Conservation (phyloP, 2,113 vertebrate genomes). For the Silurus asotus region DNA sequence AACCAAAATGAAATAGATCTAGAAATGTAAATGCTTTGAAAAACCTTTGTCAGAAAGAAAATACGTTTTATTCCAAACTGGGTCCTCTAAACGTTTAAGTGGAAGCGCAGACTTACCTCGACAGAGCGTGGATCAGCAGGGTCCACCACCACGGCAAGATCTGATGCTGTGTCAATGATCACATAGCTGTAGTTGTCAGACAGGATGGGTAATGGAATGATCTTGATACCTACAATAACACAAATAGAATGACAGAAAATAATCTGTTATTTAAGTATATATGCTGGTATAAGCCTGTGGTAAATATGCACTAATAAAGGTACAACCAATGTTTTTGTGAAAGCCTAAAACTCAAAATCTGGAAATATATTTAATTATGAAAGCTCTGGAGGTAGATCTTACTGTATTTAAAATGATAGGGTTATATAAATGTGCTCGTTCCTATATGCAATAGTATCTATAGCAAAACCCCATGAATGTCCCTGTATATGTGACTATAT, state of each 20-base stretch:
- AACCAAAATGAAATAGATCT: neutral
- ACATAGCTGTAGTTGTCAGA: conserved; percentile 98
- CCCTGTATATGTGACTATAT: too few species aligned
- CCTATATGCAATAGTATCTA: neutral
- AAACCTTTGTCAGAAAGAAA: neutral
- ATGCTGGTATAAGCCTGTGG: neutral
- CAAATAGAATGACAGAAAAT: neutral
- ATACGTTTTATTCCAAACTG: neutral
- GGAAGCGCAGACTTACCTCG: conserved; percentile 76
- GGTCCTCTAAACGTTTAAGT: neutral
- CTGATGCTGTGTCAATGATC: conserved; percentile 83
- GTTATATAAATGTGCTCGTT: neutral
- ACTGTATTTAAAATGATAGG: neutral
- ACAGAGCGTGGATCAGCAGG: conserved; percentile 90
- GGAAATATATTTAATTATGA: neutral
- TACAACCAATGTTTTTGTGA: neutral
- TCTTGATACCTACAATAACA: conserved; percentile 83
- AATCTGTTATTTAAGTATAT: neutral
- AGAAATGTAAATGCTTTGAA: neutral
- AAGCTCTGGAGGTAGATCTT: neutral
- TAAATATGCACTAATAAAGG: neutral
- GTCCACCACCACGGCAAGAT: conserved; percentile 82
- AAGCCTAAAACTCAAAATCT: neutral
- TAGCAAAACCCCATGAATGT: neutral
- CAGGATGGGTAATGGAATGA: conserved; percentile 89